phyloP scores from a whole-genome alignment of 2,888 invertebrate species.

The Theristus sp. region DNA sequence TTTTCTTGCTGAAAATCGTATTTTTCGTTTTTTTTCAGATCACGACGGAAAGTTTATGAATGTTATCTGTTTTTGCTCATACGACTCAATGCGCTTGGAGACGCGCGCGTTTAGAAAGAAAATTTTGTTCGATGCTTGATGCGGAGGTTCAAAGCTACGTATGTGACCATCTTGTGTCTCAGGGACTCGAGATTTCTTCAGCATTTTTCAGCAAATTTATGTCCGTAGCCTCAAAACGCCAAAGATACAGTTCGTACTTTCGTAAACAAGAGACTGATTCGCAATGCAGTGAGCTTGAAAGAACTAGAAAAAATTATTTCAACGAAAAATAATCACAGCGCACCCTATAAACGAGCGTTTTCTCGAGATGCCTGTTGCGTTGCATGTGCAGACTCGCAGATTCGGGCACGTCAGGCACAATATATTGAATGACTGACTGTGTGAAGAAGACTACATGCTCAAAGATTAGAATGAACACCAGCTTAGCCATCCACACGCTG shows the following conservation, averaged over 20 bases:
- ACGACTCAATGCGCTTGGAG: too few species aligned
- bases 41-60: too few species aligned
- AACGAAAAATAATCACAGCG: too few species aligned
- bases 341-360: not conserved
- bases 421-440: not conserved
- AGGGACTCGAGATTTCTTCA: not conserved
- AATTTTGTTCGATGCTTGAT: not conserved
- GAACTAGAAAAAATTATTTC: too few species aligned
- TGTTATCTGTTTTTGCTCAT: too few species aligned
- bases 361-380: not conserved
- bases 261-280: too few species aligned
- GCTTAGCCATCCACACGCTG: not conserved
- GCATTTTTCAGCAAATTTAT: not conserved
- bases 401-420: constrained; percentile 3
- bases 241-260: too few species aligned
- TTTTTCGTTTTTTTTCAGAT: too few species aligned
- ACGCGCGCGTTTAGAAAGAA: too few species aligned
- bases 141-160: not conserved
- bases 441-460: constrained; percentile 4
- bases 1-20: not conserved
- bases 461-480: constrained; percentile 6
- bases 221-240: not conserved
- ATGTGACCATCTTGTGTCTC: not conserved
- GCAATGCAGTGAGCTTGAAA: too few species aligned
- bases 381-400: not conserved